Evolutionary conservation across 2,113 vertebrate genomes (phyloP).

Genomic region (Halcyon malimbica): DNA sequence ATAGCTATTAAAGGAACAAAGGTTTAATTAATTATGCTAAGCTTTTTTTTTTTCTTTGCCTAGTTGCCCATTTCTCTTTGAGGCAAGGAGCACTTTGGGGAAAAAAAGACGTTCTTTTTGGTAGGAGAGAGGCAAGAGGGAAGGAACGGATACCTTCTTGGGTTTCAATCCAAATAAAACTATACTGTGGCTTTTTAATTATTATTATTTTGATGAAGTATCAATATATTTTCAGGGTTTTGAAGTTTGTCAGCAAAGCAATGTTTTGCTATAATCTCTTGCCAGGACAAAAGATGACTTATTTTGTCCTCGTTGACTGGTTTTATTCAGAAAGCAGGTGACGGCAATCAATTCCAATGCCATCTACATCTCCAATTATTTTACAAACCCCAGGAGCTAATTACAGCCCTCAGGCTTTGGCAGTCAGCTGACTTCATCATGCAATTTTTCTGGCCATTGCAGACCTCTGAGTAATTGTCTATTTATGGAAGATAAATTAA

Average conservation of each 20-base stretch:
- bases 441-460: conserved; percentile 34
- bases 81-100: not conserved
- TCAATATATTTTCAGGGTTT: not conserved
- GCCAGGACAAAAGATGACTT: conserved; percentile 16
- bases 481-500: conserved; percentile 74
- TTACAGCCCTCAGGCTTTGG: conserved; percentile 63
- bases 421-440: conserved; percentile 65
- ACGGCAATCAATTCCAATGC: conserved; percentile 67
- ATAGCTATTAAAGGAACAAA: not conserved
- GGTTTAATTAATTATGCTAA: not conserved
- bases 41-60: fast-evolving
- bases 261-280: conserved; percentile 3
- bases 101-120: not conserved
- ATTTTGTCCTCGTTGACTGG: conserved; percentile 53
- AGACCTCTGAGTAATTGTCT: conserved; percentile 70
- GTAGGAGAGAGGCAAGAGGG: not conserved
- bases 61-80: not conserved
- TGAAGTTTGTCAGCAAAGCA: conserved; percentile 29
- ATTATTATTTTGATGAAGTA: not conserved
- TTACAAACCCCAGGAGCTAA: conserved; percentile 65
- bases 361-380: conserved; percentile 66
- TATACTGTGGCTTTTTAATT: not conserved
- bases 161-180: not conserved
- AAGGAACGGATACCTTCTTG: fast-evolving
- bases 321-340: conserved; percentile 70